A percentile compares a stretch with the other conserved stretches of the same genome.
Evolutionary conservation across 2,888 invertebrate species (phyloP).

Genomic region (Sabatieria punctata): DNA sequence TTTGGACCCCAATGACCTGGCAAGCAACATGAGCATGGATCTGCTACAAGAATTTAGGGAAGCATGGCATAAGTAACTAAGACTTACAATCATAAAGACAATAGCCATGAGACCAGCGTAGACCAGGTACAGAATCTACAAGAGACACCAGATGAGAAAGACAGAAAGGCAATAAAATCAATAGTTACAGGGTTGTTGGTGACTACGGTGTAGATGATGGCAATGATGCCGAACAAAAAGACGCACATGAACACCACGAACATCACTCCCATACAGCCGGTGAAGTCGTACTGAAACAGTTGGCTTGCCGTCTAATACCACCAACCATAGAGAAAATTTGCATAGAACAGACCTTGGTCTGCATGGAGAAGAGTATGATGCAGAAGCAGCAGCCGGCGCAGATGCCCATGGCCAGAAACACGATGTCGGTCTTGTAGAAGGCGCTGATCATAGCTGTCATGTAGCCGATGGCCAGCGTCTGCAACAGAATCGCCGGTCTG

Average conservation of each 20-base stretch:
- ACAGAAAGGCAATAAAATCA: too few relatives aligned
- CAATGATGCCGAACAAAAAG: constrained; percentile 39
- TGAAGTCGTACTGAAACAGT: constrained; percentile 40
- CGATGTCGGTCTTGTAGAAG: constrained; percentile 16
- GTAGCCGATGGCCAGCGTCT: constrained; percentile 24
- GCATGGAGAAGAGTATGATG: constrained; percentile 24
- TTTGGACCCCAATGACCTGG: too few relatives aligned
- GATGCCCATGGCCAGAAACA: constrained; percentile 23
- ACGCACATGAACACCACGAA: constrained; percentile 38
- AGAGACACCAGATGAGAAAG: not conserved
- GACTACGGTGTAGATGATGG: constrained; percentile 21
- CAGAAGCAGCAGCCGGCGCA: constrained; percentile 21
- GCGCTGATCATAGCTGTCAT: constrained; percentile 16
- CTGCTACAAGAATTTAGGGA: too few relatives aligned
- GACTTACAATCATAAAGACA: constrained; percentile 42
- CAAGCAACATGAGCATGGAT: too few relatives aligned
- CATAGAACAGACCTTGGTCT: constrained; percentile 26
- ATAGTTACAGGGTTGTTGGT: too few relatives aligned
- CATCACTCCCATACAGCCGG: constrained; percentile 40
- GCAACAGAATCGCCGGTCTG: too few relatives aligned
- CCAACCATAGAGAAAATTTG: too few relatives aligned
- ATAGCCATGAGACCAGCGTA: constrained; percentile 43
- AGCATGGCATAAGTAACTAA: too few relatives aligned
- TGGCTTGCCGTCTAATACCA: too few relatives aligned
- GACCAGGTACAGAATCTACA: constrained; percentile 20